A percentile compares a stretch with the other conserved stretches of the same genome.
Conservation (phyloP, 2,797 vertebrate species). For the Pseudochirops corinnae region DNA sequence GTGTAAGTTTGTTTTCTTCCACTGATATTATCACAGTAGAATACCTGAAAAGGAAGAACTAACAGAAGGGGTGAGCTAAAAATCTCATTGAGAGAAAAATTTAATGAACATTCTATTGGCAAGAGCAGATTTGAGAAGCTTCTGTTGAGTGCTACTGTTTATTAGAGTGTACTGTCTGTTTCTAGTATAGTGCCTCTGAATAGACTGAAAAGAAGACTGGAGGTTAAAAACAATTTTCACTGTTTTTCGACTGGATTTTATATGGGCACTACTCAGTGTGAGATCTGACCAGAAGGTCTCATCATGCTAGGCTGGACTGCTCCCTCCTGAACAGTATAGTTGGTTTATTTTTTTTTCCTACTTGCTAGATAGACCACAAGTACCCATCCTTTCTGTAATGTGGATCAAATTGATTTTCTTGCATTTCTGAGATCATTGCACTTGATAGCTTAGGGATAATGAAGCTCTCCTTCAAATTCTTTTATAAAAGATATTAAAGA, state of each 20-base stretch:
- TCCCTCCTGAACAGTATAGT: neutral
- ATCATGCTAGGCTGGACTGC: neutral
- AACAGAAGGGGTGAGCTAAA: neutral
- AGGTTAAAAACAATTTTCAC: neutral
- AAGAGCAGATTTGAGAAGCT: slow-evolving; percentile 11
- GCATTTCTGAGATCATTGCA: neutral
- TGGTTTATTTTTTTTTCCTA: neutral
- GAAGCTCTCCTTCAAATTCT: neutral
- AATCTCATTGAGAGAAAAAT: slow-evolving; percentile 6
- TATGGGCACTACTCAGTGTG: neutral
- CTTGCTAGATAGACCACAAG: neutral
- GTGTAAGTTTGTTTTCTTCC: neutral
- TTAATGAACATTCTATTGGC: neutral
- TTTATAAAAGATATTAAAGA: neutral
- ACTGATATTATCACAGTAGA: neutral
- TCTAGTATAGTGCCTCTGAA: neutral
- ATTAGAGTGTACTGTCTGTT: neutral
- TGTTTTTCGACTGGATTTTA: neutral
- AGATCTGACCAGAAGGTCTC: neutral
- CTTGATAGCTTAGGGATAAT: neutral
- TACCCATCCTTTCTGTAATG: neutral
- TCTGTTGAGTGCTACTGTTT: neutral
- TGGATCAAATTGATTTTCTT: neutral
- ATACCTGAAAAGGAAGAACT: neutral
- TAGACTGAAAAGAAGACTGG: neutral